Evolutionary conservation across 2,888 invertebrate genomes (phyloP), one percentile per base, ranked within the genome.

Genomic region (Mythimna vitellina): DNA sequence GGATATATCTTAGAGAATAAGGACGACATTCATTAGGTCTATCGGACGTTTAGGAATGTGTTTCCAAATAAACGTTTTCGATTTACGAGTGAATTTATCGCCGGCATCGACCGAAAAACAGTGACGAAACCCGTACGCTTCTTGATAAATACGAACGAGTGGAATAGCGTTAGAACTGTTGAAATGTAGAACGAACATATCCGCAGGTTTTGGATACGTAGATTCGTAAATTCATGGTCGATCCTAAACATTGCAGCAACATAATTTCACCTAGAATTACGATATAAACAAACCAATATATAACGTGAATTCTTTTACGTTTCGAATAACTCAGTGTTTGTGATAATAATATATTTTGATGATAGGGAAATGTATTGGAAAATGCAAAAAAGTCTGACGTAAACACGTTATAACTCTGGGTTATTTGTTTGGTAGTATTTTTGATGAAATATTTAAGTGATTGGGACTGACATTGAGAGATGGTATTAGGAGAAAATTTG

Each of bases 51-150:
- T 53, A 51, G 69, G 60, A 66, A 67, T 74, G 65, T 73, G 71
- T 75, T 77, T 72, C 61, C 62, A 76, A 78, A 77, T 65, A 76
- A 58, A 70, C 63, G 20, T 61, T 51, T 65, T 38, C 56, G 66
- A 64, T 72, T 81, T 76, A 75, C 67, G 78, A 80, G 61, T 70
- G n/a, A 74, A 81, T 85, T 85, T 81, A 82, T 76, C 71, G 42
- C 73, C 46, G 68, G 25, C 57, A 56, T 66, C 35, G 57, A 67
- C 20, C 60, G 66, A 71, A 74, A 70, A 76, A 63, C 61, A 77
- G 53, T 76, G 75, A 83, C 57, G 81, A 56, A 81, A 76, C 63
- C 65, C 65, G 68, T 22, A 42, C 57, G 71, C n/a, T 76, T 69
- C 73, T 72, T 74, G 65, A 63, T 76, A 73, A 71, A 84, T 65